Conservation (phyloP, 2,888 invertebrate species). For the Chaetogeoica ovagalla region DNA sequence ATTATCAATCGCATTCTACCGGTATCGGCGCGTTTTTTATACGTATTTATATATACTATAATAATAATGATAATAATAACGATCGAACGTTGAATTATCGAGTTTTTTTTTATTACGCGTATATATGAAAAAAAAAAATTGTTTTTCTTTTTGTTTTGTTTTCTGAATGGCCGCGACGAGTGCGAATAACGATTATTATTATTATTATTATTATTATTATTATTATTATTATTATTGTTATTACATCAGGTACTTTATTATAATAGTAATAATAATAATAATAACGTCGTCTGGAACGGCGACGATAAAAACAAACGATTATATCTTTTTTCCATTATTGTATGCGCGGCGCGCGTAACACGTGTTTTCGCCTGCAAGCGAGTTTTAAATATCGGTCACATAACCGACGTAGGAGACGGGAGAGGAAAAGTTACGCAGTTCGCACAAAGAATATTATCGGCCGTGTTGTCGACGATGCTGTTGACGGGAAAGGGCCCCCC, state of each 20-base stretch:
- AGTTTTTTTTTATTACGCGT: too few relatives aligned
- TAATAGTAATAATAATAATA: background rate
- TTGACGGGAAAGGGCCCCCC: too few relatives aligned
- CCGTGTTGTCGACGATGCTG: too few relatives aligned
- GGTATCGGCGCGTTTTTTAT: background rate
- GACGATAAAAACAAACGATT: slow-evolving; percentile 44
- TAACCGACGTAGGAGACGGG: too few relatives aligned
- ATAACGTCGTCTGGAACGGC: background rate
- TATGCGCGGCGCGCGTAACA: background rate
- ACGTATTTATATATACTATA: too few relatives aligned
- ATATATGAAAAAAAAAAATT: too few relatives aligned
- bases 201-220: slow-evolving; percentile 1
- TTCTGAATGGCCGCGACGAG: too few relatives aligned
- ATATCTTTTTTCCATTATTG: slow-evolving; percentile 9
- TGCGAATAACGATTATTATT: background rate
- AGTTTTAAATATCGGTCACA: background rate
- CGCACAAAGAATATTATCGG: too few relatives aligned
- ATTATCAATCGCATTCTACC: background rate
- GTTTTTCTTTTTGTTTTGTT: too few relatives aligned
- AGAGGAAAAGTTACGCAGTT: too few relatives aligned
- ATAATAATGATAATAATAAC: too few relatives aligned
- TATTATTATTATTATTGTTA: background rate
- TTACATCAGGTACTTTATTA: background rate
- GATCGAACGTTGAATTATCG: too few relatives aligned
- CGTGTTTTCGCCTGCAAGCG: background rate